Percentiles rank a stretch among this genome's conserved stretches.
Conservation (phyloP, 92 coral and sea anemone genomes). For the Metridium senile region DNA sequence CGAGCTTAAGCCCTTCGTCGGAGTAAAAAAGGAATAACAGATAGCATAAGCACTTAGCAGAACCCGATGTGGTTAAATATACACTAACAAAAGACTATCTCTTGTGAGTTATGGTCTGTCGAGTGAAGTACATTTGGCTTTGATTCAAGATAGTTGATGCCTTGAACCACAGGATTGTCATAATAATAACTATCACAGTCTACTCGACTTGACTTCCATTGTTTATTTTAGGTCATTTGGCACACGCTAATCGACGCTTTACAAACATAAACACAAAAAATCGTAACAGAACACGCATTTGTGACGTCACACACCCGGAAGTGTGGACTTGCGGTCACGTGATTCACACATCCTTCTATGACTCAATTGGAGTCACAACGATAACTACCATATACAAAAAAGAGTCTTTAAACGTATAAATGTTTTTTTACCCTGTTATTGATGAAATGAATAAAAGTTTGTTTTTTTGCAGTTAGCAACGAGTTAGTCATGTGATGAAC, state of each 20-base stretch:
- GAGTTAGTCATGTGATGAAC: no score
- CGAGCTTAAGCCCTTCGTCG: no score
- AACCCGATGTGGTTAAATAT: no score
- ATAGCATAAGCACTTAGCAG: no score
- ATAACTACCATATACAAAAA: not conserved
- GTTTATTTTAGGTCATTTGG: no score
- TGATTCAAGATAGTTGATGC: not conserved
- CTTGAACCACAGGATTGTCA: not conserved
- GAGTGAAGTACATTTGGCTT: not conserved
- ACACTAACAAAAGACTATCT: not conserved
- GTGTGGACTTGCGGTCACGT: not conserved
- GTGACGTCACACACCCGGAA: slow-evolving; percentile 10
- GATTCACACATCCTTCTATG: not conserved
- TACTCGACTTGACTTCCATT: not conserved
- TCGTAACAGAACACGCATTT: not conserved
- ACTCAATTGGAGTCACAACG: not conserved
- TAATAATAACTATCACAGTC: not conserved
- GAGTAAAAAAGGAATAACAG: no score
- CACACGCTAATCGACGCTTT: not conserved
- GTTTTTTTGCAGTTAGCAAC: no score
- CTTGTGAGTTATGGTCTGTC: not conserved
- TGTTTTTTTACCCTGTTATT: no score
- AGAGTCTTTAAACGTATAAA: no score
- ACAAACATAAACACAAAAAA: not conserved
- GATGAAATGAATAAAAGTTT: no score